phyloP scores from a whole-genome alignment of 2,797 vertebrate genomes.

The Crenuchus spilurus region DNA sequence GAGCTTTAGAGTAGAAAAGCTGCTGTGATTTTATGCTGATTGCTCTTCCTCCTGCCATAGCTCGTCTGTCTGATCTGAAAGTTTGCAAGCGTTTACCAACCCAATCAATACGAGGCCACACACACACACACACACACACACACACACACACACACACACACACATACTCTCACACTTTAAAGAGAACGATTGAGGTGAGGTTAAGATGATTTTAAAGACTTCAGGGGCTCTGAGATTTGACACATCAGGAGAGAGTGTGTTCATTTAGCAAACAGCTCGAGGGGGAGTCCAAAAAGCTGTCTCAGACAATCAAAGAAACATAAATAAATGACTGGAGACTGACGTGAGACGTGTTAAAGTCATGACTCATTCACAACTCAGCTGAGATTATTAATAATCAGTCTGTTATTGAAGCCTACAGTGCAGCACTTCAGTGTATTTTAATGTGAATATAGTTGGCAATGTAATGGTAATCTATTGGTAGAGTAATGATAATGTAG shows the following conservation, averaged over 20 bases:
- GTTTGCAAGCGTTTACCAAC: slow-evolving; percentile 56
- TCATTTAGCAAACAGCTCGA: slow-evolving; percentile 53
- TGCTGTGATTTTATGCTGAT: slow-evolving; percentile 71
- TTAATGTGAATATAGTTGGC: too few species aligned
- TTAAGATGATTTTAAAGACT: slow-evolving; percentile 61
- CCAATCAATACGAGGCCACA: slow-evolving; percentile 50
- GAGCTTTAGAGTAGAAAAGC: slow-evolving; percentile 21
- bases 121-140: slow-evolving; percentile 49
- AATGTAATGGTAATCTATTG: too few species aligned
- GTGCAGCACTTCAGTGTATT: too few species aligned
- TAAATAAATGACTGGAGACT: slow-evolving; percentile 6
- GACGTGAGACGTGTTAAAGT: neutral
- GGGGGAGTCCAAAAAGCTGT: neutral
- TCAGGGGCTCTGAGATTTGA: slow-evolving; percentile 56
- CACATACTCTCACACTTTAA: neutral
- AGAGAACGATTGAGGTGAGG: slow-evolving; percentile 55
- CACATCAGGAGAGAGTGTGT: slow-evolving; percentile 48
- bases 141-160: slow-evolving; percentile 9
- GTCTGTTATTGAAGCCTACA: too few species aligned
- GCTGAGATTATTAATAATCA: neutral
- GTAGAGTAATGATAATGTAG: too few species aligned
- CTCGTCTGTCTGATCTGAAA: slow-evolving; percentile 62
- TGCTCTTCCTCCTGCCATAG: slow-evolving; percentile 63
- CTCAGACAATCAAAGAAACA: slow-evolving; percentile 12
- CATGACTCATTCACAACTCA: neutral